Percentiles rank a stretch among this genome's conserved stretches.
These are phyloP conservation scores for Calliopsis andreniformis DNA, from an alignment of 1,140 invertebrate species.

Conservation along the genomic window DNA sequence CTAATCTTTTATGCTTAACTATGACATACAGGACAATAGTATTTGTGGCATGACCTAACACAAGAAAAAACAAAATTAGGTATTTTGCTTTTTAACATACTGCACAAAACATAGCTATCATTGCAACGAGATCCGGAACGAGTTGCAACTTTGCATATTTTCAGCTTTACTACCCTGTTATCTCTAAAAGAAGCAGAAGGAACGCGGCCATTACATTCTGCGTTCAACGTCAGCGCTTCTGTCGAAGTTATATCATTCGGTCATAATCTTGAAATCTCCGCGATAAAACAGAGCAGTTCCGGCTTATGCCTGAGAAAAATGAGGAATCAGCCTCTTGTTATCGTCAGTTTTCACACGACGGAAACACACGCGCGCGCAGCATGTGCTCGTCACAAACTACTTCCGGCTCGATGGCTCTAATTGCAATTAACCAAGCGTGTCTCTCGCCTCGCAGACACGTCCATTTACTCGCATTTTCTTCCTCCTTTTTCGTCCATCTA, in stretches of 20 bases:
- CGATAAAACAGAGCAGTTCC: not conserved
- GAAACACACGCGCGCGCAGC: not conserved
- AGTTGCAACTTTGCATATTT: not conserved
- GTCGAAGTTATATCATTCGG: not conserved
- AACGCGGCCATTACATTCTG: too few relatives aligned
- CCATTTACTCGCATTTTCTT: not conserved
- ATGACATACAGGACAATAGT: too few relatives aligned
- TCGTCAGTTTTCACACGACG: conserved; percentile 7
- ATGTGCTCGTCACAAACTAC: not conserved
- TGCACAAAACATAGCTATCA: conserved; percentile 22
- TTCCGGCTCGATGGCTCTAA: conserved; percentile 29
- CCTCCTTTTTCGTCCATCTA: conserved; percentile 5
- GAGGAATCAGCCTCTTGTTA: not conserved
- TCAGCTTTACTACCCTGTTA: too few relatives aligned
- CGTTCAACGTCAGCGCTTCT: too few relatives aligned
- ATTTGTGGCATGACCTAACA: too few relatives aligned
- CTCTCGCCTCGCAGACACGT: not conserved
- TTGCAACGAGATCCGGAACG: conserved; percentile 2
- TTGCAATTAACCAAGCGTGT: conserved; percentile 22
- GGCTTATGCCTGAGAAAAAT: not conserved
- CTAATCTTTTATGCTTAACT: too few relatives aligned
- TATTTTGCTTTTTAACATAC: too few relatives aligned
- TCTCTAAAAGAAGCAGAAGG: too few relatives aligned
- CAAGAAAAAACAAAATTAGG: too few relatives aligned
- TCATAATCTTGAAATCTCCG: not conserved